Conservation (phyloP, 2,113 vertebrate species). For the Pachyramphus minor region DNA sequence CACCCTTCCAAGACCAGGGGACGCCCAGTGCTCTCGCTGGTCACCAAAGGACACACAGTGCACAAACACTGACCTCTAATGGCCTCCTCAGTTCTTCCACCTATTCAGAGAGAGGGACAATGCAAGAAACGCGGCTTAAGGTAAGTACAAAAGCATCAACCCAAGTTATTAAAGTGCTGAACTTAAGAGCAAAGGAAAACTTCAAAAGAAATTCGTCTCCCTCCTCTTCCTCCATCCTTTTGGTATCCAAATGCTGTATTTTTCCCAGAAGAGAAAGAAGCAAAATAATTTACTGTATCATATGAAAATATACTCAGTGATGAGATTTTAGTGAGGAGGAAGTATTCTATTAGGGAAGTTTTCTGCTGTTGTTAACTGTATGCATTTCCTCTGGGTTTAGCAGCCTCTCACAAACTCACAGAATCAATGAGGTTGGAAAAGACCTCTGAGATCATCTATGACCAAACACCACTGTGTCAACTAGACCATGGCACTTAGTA, state of each 20-base stretch:
- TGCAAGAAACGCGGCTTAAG: neutral
- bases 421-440: neutral
- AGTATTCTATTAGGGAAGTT: neutral
- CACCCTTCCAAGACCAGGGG: neutral
- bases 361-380: neutral
- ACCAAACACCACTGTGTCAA: rapidly evolving
- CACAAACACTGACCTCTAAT: neutral
- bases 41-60: neutral
- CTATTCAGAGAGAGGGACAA: neutral
- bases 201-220: rapidly evolving
- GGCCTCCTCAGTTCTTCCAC: neutral
- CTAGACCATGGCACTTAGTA: neutral
- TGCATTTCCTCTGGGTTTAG: neutral
- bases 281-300: neutral
- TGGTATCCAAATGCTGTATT: neutral
- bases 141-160: neutral
- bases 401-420: neutral
- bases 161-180: neutral
- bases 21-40: neutral
- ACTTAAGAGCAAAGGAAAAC: neutral
- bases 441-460: neutral
- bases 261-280: neutral
- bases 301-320: neutral
- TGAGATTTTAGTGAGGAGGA: neutral
- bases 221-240: neutral